Evolutionary conservation across 2,888 invertebrate genomes (phyloP).

Genomic region (Parasteatoda lunata): DNA sequence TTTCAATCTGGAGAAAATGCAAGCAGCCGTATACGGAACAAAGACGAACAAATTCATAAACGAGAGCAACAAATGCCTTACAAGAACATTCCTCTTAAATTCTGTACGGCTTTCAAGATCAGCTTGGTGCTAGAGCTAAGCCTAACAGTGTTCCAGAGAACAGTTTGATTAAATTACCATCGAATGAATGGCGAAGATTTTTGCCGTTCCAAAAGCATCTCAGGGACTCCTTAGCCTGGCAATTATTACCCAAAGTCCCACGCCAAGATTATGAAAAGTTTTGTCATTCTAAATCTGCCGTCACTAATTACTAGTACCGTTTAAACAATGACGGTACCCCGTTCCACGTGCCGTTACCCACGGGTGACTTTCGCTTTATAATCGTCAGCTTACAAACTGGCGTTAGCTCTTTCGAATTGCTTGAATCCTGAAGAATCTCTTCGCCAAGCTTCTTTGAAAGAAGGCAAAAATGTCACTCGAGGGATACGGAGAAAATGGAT

Average conservation of each 20-base stretch:
- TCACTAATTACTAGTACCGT: conserved; percentile 39
- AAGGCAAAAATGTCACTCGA: conserved; percentile 13
- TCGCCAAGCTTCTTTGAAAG: conserved; percentile 7
- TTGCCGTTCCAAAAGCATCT: neutral
- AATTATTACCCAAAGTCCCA: conserved; percentile 15
- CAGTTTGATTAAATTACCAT: conserved; percentile 46
- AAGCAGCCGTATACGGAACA: too few relatives aligned
- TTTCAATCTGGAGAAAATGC: too few relatives aligned
- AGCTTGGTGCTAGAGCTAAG: too few relatives aligned
- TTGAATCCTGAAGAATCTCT: neutral
- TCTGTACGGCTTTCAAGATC: neutral
- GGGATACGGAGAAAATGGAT: conserved; percentile 13
- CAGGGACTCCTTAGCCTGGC: conserved; percentile 12
- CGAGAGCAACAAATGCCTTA: too few relatives aligned
- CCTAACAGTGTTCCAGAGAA: conserved; percentile 8
- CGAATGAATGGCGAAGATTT: conserved; percentile 21
- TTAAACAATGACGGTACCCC: conserved; percentile 25
- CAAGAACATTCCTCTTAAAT: neutral
- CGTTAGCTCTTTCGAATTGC: neutral
- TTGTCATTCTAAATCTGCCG: conserved; percentile 54
- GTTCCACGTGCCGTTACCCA: conserved; percentile 20
- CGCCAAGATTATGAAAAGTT: conserved; percentile 47
- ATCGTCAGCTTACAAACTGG: neutral
- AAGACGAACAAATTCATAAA: too few relatives aligned
- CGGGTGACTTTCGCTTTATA: conserved; percentile 41